These are phyloP conservation scores for Thymelicus acteon DNA, from an alignment of 2,888 invertebrate genomes.

Conservation along the genomic window DNA sequence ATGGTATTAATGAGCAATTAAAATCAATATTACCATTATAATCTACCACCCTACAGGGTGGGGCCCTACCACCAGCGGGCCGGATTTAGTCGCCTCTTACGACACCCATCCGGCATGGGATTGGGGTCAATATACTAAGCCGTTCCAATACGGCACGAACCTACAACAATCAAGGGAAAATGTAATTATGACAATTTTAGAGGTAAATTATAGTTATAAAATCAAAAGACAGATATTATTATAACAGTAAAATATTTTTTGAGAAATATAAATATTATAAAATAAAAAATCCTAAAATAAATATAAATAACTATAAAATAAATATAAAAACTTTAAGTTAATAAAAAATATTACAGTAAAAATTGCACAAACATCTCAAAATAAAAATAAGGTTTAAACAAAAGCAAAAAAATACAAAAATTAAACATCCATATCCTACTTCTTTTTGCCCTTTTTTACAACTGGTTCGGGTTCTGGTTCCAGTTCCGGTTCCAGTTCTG, in stretches of 20 bases:
- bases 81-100: too few species aligned
- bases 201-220: background rate
- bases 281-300: background rate
- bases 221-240: background rate
- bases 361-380: background rate
- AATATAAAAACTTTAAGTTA: too few species aligned
- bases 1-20: too few species aligned
- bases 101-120: too few species aligned
- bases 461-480: constrained; percentile 33
- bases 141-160: too few species aligned
- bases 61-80: too few species aligned
- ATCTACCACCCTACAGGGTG: too few species aligned
- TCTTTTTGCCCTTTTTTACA: constrained; percentile 40
- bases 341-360: background rate
- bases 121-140: too few species aligned
- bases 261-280: too few species aligned
- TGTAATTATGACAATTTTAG: too few species aligned
- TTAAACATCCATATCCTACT: constrained; percentile 19
- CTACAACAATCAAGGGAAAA: background rate
- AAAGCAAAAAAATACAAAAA: background rate
- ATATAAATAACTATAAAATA: background rate
- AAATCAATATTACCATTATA: too few species aligned
- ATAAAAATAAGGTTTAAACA: background rate
- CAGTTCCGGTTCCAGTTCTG: constrained; percentile 43
- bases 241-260: too few species aligned